These are phyloP conservation scores for Ditula angustiorana DNA, from an alignment of 2,888 invertebrate species.

Conservation along the genomic window DNA sequence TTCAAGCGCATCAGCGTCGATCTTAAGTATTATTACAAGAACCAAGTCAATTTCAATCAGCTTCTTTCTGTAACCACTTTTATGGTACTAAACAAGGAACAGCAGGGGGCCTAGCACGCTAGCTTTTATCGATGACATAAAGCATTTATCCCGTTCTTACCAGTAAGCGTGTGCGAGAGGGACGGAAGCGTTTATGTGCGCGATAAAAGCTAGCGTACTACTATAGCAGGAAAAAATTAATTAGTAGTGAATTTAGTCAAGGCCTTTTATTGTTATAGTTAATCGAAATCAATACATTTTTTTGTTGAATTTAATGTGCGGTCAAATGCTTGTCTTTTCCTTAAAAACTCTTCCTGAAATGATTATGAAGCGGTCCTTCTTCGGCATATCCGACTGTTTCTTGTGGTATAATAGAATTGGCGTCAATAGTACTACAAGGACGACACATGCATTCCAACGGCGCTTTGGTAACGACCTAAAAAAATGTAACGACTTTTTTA, in stretches of 20 bases:
- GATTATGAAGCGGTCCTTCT: conserved; percentile 92
- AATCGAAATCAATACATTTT: conserved; percentile 8
- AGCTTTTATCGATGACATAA: no score
- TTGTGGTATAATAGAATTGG: conserved; percentile 94
- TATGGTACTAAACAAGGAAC: no score
- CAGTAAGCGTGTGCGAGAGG: no score
- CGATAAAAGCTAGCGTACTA: no score
- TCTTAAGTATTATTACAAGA: no score
- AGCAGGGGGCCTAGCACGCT: no score
- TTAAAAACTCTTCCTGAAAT: conserved; percentile 90
- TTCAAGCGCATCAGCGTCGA: no score
- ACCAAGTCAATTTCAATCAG: no score
- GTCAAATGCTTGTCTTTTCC: not conserved
- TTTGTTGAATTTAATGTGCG: not conserved
- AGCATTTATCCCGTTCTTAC: no score
- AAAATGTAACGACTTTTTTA: conserved; percentile 25
- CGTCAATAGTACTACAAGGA: conserved; percentile 95
- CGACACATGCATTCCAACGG: conserved; percentile 97
- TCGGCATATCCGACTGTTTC: conserved; percentile 95
- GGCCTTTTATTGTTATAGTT: conserved; percentile 47
- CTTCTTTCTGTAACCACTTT: no score
- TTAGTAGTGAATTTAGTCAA: conserved; percentile 46
- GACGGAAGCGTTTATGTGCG: no score
- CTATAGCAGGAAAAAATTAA: not conserved
- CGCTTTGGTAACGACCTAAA: conserved; percentile 95